These are phyloP conservation scores for Adrianichthys oophorus DNA, from an alignment of 2,797 vertebrate species.

Conservation along the genomic window DNA sequence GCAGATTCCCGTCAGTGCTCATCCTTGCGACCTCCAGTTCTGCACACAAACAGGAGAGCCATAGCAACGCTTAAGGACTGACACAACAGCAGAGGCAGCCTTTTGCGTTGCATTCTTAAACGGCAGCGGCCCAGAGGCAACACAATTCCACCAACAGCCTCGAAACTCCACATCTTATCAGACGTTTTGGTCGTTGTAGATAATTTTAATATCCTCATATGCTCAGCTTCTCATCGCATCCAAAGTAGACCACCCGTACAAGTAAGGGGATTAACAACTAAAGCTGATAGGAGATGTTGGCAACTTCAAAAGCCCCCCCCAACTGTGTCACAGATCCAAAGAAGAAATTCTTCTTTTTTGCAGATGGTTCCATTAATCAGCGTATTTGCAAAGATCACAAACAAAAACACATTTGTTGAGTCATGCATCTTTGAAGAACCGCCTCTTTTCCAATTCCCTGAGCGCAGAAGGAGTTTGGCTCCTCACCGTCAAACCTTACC, in stretches of 20 bases:
- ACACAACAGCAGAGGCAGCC: neutral
- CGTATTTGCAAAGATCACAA: slow-evolving; percentile 8
- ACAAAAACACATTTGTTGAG: slow-evolving; percentile 17
- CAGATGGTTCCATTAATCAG: slow-evolving; percentile 26
- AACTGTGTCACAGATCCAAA: slow-evolving; percentile 13
- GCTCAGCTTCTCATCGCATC: neutral
- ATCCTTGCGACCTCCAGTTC: slow-evolving; percentile 96
- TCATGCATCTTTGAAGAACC: slow-evolving; percentile 16
- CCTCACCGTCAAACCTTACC: slow-evolving; percentile 12
- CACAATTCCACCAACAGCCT: neutral
- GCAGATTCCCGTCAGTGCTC: slow-evolving; percentile 95
- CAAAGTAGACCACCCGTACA: neutral
- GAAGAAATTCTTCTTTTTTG: neutral
- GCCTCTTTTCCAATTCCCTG: slow-evolving; percentile 15
- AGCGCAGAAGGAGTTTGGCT: neutral
- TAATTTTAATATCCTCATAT: neutral
- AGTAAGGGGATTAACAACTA: neutral
- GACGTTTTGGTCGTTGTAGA: neutral
- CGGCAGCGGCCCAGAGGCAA: neutral
- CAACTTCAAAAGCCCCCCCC: slow-evolving; percentile 14
- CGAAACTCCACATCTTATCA: neutral
- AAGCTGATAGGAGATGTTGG: neutral
- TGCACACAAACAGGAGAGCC: slow-evolving; percentile 51
- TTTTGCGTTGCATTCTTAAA: neutral
- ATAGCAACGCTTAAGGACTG: slow-evolving; percentile 9